phyloP scores from a whole-genome alignment of 2,113 vertebrate species.

The Nannospalax galili region DNA sequence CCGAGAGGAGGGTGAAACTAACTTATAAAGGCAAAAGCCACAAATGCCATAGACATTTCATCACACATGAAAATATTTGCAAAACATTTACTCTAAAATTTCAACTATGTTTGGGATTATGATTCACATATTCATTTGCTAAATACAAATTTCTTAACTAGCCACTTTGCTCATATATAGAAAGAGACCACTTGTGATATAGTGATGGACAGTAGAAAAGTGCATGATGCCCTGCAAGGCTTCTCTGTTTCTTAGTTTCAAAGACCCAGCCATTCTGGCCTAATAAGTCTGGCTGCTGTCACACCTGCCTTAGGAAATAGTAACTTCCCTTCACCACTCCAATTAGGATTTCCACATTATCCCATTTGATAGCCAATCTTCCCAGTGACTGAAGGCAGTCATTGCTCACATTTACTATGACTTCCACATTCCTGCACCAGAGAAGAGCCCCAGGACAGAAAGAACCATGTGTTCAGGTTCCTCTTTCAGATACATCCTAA shows the following conservation, averaged over 20 bases:
- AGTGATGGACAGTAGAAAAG: not conserved
- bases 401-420: not conserved
- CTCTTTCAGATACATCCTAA: not conserved
- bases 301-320: not conserved
- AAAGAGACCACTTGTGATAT: not conserved
- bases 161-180: rapidly evolving
- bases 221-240: not conserved
- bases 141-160: too few species aligned
- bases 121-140: not conserved
- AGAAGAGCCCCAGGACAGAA: not conserved
- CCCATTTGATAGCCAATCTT: not conserved
- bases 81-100: not conserved
- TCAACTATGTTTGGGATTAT: too few species aligned
- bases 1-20: too few species aligned
- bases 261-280: not conserved
- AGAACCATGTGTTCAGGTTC: not conserved
- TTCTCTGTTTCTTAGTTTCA: not conserved
- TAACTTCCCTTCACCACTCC: not conserved
- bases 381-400: not conserved
- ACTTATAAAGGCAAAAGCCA: too few species aligned
- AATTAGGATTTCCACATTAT: not conserved
- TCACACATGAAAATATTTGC: not conserved
- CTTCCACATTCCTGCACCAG: not conserved
- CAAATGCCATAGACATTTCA: too few species aligned
- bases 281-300: not conserved